Conservation (phyloP, 2,888 invertebrate genomes). For the Rhabditoides inermis region DNA sequence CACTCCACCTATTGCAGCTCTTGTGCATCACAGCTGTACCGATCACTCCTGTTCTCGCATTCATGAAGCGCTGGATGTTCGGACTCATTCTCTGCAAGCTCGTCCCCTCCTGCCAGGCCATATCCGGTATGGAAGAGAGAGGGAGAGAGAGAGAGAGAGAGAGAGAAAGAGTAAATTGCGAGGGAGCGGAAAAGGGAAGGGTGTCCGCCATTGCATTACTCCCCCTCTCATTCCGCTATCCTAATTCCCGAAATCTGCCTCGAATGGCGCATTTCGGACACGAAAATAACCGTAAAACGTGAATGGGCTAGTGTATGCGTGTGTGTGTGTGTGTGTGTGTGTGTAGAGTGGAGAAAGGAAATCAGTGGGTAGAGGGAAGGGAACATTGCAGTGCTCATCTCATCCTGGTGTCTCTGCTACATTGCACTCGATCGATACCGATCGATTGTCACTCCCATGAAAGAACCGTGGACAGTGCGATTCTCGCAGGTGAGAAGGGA, state of each 20-base stretch:
- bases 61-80: conserved; percentile 82
- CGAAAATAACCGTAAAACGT: no score
- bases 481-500: conserved; percentile 26
- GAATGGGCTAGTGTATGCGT: no score
- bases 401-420: conserved; percentile 88
- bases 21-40: conserved; percentile 88
- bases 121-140: no score
- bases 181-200: no score
- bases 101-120: conserved; percentile 81
- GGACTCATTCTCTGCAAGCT: conserved; percentile 81
- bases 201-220: no score
- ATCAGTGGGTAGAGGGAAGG: not conserved
- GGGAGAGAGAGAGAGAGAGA: no score
- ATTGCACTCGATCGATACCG: conserved; percentile 88
- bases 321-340: no score
- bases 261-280: no score
- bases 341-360: not conserved
- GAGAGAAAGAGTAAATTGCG: no score
- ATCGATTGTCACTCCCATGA: conserved; percentile 48
- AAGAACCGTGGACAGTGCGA: conserved; percentile 44
- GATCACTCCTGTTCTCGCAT: conserved; percentile 88
- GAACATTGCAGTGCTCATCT: conserved; percentile 78
- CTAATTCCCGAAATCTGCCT: no score
- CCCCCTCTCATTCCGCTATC: no score
- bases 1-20: conserved; percentile 54